Conservation (phyloP, 1,140 invertebrate species). For the Tyrophagus putrescentiae region DNA sequence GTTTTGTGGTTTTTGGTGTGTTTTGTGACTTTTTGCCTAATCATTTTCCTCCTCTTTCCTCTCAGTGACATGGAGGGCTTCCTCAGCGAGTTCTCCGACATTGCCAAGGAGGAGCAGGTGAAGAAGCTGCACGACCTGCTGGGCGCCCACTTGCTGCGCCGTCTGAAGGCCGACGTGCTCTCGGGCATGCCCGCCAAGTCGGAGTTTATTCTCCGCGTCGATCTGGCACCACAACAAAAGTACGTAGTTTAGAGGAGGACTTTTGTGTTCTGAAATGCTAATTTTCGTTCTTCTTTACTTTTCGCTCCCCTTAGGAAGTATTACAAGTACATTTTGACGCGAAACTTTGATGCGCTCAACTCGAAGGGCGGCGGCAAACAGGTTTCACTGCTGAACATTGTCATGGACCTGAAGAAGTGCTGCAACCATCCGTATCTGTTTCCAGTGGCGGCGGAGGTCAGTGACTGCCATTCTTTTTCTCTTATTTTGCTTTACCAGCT, state of each 20-base stretch:
- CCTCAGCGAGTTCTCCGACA: constrained; percentile 96
- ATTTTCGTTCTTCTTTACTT: constrained; percentile 1
- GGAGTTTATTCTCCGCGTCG: constrained; percentile 97
- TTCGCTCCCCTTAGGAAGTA: constrained; percentile 50
- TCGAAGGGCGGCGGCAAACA: constrained; percentile 82
- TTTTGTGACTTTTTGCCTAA: constrained; percentile 10
- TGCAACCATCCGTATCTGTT: constrained; percentile 99
- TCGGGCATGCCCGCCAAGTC: constrained; percentile 98
- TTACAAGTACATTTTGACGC: constrained; percentile 96
- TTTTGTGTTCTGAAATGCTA: background rate
- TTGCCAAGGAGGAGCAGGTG: constrained; percentile 98
- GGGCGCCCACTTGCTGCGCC: constrained; percentile 91
- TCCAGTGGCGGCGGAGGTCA: constrained; percentile 58
- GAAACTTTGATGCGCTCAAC: constrained; percentile 95
- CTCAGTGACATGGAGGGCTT: constrained; percentile 86
- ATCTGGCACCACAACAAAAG: constrained; percentile 97
- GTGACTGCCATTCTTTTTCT: constrained; percentile 12
- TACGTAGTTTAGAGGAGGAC: too few species aligned
- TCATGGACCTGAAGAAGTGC: constrained; percentile 99
- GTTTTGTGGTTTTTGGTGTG: constrained; percentile 23
- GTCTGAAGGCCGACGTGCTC: constrained; percentile 93
- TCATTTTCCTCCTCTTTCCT: constrained; percentile 18
- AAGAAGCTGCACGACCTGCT: constrained; percentile 95
- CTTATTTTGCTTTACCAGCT: background rate
- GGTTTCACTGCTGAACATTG: constrained; percentile 92